Percentiles rank a stretch among this genome's conserved stretches.
Conservation (phyloP, 2,888 invertebrate species). For the Aporophyla lueneburgensis region DNA sequence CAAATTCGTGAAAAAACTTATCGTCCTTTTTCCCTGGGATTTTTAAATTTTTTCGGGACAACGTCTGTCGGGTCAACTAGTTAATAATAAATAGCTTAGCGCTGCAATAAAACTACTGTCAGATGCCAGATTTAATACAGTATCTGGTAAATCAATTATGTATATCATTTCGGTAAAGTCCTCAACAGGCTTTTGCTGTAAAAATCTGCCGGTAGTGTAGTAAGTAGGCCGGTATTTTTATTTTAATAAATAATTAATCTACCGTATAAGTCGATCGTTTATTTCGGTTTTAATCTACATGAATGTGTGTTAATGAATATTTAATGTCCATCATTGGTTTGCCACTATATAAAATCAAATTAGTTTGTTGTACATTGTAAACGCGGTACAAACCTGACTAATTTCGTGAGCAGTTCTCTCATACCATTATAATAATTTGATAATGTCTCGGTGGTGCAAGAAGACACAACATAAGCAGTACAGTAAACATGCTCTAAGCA, state of each 20-base stretch:
- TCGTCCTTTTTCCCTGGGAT: not conserved
- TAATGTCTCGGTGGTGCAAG: conserved; percentile 32
- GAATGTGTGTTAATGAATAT: conserved; percentile 1
- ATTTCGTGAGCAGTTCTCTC: not conserved
- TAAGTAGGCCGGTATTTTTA: conserved; percentile 22
- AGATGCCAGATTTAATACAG: conserved; percentile 4
- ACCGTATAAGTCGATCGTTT: not conserved
- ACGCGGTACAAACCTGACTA: not conserved
- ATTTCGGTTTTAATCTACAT: conserved; percentile 12
- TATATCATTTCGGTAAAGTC: conserved; percentile 4
- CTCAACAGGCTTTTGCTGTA: not conserved
- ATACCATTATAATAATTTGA: conserved; percentile 31
- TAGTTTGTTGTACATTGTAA: conserved; percentile 2
- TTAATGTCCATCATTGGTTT: not conserved
- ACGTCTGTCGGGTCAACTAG: not conserved
- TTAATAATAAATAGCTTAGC: not conserved
- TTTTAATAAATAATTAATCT: conserved; percentile 13
- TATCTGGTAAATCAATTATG: conserved; percentile 30
- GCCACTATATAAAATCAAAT: not conserved
- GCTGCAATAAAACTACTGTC: conserved; percentile 3
- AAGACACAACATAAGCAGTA: conserved; percentile 13
- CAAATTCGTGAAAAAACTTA: not conserved
- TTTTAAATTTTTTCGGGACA: not conserved
- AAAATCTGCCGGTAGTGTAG: too few species aligned
- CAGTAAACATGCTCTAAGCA: conserved; percentile 36